These are phyloP conservation scores for Elanoides forficatus DNA, from an alignment of 2,113 vertebrate genomes.

Conservation along the genomic window DNA sequence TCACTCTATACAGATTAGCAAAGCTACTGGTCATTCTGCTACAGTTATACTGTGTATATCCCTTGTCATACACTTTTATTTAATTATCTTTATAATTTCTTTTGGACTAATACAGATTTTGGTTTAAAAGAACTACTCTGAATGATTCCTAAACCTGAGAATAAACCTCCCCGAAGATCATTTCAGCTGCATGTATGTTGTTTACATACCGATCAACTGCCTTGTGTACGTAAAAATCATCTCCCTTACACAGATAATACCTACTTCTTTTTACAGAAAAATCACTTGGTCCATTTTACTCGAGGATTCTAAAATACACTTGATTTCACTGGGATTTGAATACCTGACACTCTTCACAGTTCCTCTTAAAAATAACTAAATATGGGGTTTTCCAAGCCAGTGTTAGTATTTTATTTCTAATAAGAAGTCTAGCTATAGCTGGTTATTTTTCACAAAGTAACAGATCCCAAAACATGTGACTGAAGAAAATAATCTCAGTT, in stretches of 20 bases:
- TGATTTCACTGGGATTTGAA: background rate
- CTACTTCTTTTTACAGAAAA: background rate
- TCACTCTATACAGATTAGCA: background rate
- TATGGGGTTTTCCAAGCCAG: background rate
- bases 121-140: background rate
- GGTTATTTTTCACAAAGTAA: background rate
- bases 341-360: background rate
- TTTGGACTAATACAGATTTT: background rate
- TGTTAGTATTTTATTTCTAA: background rate
- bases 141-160: background rate
- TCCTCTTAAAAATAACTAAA: background rate
- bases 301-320: background rate
- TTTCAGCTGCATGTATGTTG: background rate
- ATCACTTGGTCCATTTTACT: background rate
- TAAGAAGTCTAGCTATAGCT: background rate
- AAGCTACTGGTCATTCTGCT: background rate
- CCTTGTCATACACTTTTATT: background rate
- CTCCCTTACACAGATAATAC: background rate
- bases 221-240: background rate
- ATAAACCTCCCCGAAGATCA: background rate
- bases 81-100: background rate
- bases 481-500: background rate
- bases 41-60: background rate
- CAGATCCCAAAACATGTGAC: background rate
- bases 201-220: background rate